Conservation (phyloP, 2,113 vertebrate species). For the Ochotona curzoniae region DNA sequence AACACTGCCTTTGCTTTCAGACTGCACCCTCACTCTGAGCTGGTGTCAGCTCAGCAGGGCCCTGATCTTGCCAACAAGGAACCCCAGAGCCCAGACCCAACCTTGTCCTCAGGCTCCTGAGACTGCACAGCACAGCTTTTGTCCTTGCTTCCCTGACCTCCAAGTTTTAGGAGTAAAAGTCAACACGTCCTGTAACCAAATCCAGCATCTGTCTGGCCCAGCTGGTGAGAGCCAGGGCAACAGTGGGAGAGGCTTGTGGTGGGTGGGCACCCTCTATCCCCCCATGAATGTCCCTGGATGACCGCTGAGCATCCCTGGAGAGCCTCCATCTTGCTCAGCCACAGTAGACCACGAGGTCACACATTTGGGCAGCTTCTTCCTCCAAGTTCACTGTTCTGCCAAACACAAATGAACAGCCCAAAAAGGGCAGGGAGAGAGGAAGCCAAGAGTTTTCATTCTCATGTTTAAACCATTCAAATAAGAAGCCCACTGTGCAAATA, state of each 20-base stretch:
- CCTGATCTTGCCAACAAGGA: too few species aligned
- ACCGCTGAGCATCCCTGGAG: neutral
- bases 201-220: neutral
- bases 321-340: neutral
- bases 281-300: neutral
- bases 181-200: neutral
- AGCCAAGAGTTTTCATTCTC: neutral
- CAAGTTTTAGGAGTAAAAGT: neutral
- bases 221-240: neutral
- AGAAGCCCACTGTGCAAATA: conserved; percentile 52
- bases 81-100: neutral
- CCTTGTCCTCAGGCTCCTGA: neutral
- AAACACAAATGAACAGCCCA: neutral
- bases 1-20: neutral
- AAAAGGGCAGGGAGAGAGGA: conserved; percentile 13
- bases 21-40: neutral
- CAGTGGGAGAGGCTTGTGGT: neutral
- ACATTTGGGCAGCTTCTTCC: neutral
- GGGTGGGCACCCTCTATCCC: neutral
- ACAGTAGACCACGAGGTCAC: neutral
- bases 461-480: conserved; percentile 44
- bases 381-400: conserved; percentile 34
- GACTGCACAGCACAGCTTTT: too few species aligned
- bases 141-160: neutral
- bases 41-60: too few species aligned